Evolutionary conservation across 2,797 vertebrate genomes (phyloP).

Genomic region (Triplophysa bombifrons): DNA sequence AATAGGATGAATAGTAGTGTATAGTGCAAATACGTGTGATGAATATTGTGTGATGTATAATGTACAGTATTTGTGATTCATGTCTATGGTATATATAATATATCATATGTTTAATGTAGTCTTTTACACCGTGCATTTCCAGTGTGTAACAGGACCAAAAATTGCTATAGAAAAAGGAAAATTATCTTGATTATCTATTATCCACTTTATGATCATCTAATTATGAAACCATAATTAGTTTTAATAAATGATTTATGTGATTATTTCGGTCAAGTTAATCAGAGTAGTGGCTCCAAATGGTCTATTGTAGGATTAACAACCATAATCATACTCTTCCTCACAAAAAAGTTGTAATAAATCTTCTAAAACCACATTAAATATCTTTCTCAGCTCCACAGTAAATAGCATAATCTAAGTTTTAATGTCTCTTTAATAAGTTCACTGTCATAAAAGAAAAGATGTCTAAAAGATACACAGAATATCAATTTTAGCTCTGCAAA

Average conservation of each 20-base stretch:
- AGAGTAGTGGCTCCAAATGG: not conserved
- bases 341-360: not conserved
- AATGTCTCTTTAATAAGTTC: conserved; percentile 28
- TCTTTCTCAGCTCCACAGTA: too few species aligned
- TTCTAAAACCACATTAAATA: not conserved
- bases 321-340: not conserved
- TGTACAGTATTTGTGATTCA: too few species aligned
- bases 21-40: not conserved
- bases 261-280: conserved; percentile 1
- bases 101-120: not conserved
- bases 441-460: conserved; percentile 15
- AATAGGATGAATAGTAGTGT: not conserved
- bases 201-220: not conserved
- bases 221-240: conserved; percentile 10
- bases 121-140: not conserved
- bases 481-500: not conserved
- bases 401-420: not conserved
- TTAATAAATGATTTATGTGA: conserved; percentile 3
- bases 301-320: not conserved
- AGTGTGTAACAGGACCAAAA: not conserved
- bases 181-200: conserved; percentile 9
- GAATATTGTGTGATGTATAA: not conserved
- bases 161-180: not conserved
- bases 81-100: too few species aligned
- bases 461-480: conserved; percentile 2